A percentile compares a stretch with the other conserved stretches of the same genome.
Conservation (phyloP, 2,797 vertebrate genomes). For the Megalops cyprinoides region DNA sequence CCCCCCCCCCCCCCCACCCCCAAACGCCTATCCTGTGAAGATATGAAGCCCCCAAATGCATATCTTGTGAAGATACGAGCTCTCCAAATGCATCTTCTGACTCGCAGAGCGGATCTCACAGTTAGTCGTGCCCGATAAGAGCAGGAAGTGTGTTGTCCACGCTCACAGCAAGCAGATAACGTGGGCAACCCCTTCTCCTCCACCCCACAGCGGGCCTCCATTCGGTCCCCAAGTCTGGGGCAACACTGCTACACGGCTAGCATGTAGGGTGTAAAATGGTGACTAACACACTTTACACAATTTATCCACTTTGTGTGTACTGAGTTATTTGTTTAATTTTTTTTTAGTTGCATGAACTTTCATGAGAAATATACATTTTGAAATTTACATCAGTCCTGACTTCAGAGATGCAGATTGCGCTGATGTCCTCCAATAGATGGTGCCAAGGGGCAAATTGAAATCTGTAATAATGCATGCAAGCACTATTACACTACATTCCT, state of each 20-base stretch:
- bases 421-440: constrained; percentile 1
- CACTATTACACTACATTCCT: background rate
- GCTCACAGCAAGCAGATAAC: constrained; percentile 17
- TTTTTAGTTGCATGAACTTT: background rate
- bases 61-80: constrained; percentile 19
- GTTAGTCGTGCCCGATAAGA: constrained; percentile 42
- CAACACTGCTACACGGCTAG: background rate
- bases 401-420: background rate
- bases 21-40: constrained; percentile 13
- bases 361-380: background rate
- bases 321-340: background rate
- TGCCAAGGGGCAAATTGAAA: constrained; percentile 2
- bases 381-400: background rate
- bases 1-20: too few relatives aligned
- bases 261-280: background rate
- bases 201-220: constrained; percentile 5
- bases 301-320: background rate
- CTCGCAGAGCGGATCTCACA: constrained; percentile 11
- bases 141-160: constrained; percentile 36
- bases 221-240: background rate
- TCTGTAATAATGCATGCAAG: background rate
- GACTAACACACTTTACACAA: background rate
- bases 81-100: background rate
- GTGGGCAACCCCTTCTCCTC: constrained; percentile 21
- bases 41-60: too few relatives aligned